Evolutionary conservation across 2,797 vertebrate genomes (phyloP).

Genomic region (Melanotaenia pygmaea): DNA sequence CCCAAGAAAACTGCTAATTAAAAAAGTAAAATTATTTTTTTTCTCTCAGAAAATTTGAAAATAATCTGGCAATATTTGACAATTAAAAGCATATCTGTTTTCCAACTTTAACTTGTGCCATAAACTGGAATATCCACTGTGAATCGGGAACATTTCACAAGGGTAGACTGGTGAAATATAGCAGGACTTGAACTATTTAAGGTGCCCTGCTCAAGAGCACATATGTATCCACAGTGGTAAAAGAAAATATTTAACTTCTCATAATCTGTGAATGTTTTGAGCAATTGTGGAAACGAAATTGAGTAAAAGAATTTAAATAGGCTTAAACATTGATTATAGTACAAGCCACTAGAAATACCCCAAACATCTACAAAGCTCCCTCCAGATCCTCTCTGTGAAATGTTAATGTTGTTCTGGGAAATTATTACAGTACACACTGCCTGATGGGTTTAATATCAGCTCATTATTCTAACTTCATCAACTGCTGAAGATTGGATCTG

Average conservation of each 20-base stretch:
- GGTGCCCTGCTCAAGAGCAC: conserved; percentile 27
- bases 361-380: conserved; percentile 12
- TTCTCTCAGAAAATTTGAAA: neutral
- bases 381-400: conserved; percentile 26
- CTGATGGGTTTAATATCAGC: conserved; percentile 16
- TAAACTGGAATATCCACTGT: neutral
- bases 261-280: neutral
- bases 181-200: neutral
- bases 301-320: neutral
- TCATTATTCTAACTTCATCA: conserved; percentile 32
- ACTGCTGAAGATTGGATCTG: conserved; percentile 21
- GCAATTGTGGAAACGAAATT: neutral
- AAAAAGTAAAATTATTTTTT: neutral
- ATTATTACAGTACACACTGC: conserved; percentile 4
- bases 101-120: conserved; percentile 2
- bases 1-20: conserved; percentile 30
- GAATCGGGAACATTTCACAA: neutral
- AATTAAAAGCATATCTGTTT: neutral
- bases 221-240: neutral
- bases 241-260: neutral
- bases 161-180: neutral
- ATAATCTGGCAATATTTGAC: neutral
- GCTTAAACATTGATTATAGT: neutral
- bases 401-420: conserved; percentile 2
- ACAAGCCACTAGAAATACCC: neutral